Evolutionary conservation across 2,113 vertebrate species (phyloP).

Genomic region (Anser cygnoides): DNA sequence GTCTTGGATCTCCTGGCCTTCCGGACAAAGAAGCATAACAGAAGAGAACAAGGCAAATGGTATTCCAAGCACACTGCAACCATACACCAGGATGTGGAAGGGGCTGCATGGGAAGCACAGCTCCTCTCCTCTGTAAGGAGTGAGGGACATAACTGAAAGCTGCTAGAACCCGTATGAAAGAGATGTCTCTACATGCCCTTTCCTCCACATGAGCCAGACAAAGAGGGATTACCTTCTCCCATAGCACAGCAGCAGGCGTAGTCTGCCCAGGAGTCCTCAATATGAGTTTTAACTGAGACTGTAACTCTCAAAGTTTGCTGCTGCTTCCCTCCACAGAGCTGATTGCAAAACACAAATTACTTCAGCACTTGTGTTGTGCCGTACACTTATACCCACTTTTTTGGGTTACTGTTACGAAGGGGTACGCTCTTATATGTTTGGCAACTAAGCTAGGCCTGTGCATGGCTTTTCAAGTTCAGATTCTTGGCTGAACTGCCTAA

Average conservation of each 20-base stretch:
- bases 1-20: background rate
- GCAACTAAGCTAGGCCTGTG: background rate
- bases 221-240: background rate
- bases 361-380: background rate
- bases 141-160: background rate
- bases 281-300: background rate
- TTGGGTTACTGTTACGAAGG: background rate
- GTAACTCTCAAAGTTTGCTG: background rate
- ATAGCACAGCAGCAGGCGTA: background rate
- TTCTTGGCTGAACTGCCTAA: background rate
- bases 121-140: background rate
- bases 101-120: rapidly evolving
- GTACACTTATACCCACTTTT: background rate
- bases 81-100: background rate
- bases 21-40: background rate
- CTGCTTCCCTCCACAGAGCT: background rate
- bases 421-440: background rate
- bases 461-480: background rate
- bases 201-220: background rate
- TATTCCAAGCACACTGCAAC: background rate
- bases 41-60: background rate
- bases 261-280: background rate
- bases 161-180: background rate
- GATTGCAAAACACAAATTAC: background rate
- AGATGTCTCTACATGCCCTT: background rate